Evolutionary conservation across 2,113 vertebrate species (phyloP), one percentile per base, ranked within the genome.

Genomic region (Charadrius vociferus): DNA sequence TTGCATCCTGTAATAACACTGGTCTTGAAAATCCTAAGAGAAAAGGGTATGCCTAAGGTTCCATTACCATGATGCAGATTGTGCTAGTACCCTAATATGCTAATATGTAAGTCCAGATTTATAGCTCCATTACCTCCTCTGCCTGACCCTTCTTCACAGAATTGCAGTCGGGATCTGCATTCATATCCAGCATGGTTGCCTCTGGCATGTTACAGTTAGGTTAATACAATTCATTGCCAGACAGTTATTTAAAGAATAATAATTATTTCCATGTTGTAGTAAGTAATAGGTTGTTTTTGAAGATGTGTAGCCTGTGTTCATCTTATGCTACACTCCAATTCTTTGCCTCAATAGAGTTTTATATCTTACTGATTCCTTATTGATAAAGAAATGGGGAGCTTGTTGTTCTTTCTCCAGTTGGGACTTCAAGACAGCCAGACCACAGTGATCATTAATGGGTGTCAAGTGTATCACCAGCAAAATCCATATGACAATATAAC

Each of bases 131-230:
- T 81, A 32, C 21, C 8, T 71, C 36, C 74, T 61, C 9, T 65
- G 39, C 49, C 58, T 58, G 36, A 24, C 56, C 5, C 3, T 43
- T 23, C 73, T 72, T 73, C 16, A 18, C 49, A 61, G 39, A 81
- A 16, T 11, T 66, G 45, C 19, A 27, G 13, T 14, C 1, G 2
- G 29, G 32, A 16, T 85, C 47, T 71, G 56, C 0, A 0, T 73
- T 86, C 23, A 2, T 10, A 39, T 30, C 62, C 67, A 84, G n/a
- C 14, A 6, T 13, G 24, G 52, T 32, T 86, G n/a, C 36, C 18
- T 50, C 67, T 63, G 34, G 5, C 0, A 0, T 23, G 58, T 81
- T 73, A 7, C 12, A 4, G 30, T 23, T 2, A 3, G 50, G 30
- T 53, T 72, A 47, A 10, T 49, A 34, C 0, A 0, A 39, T 66